Evolutionary conservation across 2,113 vertebrate species (phyloP).

Genomic region (Empidonax alnorum): DNA sequence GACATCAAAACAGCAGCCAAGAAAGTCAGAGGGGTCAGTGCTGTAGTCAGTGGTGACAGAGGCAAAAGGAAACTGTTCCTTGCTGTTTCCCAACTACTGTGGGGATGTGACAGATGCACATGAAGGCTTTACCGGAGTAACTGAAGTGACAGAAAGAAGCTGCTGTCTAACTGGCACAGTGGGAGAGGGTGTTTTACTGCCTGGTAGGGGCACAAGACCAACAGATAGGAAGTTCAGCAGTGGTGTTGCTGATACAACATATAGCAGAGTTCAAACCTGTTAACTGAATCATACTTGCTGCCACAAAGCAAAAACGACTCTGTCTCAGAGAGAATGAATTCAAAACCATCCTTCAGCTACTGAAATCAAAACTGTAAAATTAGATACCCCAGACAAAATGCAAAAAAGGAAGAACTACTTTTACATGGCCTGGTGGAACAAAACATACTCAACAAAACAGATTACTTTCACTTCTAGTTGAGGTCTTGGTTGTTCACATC

Average conservation of each 20-base stretch:
- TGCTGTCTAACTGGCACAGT: neutral
- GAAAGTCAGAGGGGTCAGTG: neutral
- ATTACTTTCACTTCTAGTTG: neutral
- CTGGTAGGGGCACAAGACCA: neutral
- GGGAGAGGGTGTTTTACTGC: neutral
- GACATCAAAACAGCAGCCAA: neutral
- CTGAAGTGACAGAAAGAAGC: neutral
- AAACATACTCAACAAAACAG: accelerated
- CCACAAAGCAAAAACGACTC: neutral
- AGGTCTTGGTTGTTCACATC: neutral
- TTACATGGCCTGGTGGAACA: neutral
- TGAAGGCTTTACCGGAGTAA: neutral
- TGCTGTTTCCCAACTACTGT: neutral
- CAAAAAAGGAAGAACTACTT: neutral
- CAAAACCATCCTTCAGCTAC: neutral
- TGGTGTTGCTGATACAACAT: neutral
- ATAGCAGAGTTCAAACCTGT: neutral
- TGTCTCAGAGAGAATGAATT: neutral
- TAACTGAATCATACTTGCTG: neutral
- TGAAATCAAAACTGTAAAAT: neutral
- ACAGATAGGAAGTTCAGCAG: neutral
- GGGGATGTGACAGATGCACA: neutral
- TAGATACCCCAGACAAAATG: neutral
- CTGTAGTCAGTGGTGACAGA: neutral
- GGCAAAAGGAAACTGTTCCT: neutral